phyloP scores from a whole-genome alignment of 1,140 invertebrate genomes.

The Neodiprion lecontei region DNA sequence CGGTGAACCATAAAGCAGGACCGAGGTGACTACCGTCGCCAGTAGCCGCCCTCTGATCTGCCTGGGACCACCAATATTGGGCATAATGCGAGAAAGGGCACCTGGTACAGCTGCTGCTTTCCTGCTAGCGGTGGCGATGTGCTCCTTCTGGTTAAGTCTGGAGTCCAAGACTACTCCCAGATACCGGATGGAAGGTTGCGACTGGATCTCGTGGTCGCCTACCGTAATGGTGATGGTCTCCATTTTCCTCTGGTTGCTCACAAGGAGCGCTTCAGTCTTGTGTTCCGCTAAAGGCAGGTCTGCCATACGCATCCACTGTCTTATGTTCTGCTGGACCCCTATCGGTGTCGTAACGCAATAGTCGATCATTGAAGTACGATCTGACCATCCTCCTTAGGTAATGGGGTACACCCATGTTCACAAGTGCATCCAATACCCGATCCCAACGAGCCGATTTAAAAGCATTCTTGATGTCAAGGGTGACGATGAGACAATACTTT shows the following conservation, averaged over 20 bases:
- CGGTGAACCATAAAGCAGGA: slow-evolving; percentile 25
- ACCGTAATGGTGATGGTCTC: neutral
- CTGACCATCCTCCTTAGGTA: slow-evolving; percentile 19
- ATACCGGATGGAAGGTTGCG: neutral
- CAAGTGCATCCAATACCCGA: neutral
- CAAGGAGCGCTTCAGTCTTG: neutral
- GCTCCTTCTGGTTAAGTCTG: slow-evolving; percentile 11
- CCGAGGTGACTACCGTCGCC: slow-evolving; percentile 9
- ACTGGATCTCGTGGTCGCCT: neutral
- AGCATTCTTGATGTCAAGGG: neutral
- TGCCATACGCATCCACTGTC: slow-evolving; percentile 8
- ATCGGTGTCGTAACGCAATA: slow-evolving; percentile 19
- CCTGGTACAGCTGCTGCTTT: slow-evolving; percentile 6
- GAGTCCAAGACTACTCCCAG: slow-evolving; percentile 11
- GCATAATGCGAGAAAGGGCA: slow-evolving; percentile 11
- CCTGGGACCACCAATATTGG: slow-evolving; percentile 22
- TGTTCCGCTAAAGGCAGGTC: slow-evolving; percentile 13
- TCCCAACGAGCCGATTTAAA: no score
- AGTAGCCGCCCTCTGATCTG: slow-evolving; percentile 20
- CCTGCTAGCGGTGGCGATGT: neutral
- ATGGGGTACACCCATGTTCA: neutral
- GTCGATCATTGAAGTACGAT: slow-evolving; percentile 18
- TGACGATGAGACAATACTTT: slow-evolving; percentile 21
- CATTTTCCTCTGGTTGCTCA: neutral
- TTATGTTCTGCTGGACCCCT: slow-evolving; percentile 32